These are phyloP conservation scores for Pholis gunnellus DNA, from an alignment of 2,113 vertebrate genomes.

Conservation along the genomic window DNA sequence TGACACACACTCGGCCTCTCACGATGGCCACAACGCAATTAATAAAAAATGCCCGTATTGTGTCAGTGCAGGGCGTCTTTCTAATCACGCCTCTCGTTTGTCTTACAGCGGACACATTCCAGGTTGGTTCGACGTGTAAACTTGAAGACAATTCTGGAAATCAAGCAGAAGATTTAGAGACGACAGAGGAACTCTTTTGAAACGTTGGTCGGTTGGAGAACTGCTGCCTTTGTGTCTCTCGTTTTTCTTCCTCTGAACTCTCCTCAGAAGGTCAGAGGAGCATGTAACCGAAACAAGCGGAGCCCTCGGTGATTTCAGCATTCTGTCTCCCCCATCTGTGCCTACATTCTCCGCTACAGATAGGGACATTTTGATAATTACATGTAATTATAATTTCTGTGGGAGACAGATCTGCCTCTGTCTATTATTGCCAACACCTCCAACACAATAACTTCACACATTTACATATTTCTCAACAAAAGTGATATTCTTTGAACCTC, in stretches of 20 bases:
- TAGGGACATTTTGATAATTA: slow-evolving; percentile 82
- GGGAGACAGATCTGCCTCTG: slow-evolving; percentile 82
- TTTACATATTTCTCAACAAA: slow-evolving; percentile 83
- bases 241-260: slow-evolving; percentile 59
- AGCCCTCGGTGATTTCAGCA: slow-evolving; percentile 71
- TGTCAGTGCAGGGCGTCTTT: slow-evolving; percentile 27
- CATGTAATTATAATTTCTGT: slow-evolving; percentile 83
- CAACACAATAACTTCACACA: slow-evolving; percentile 80
- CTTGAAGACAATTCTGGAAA: slow-evolving; percentile 54
- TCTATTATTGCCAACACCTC: slow-evolving; percentile 82
- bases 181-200: slow-evolving; percentile 35
- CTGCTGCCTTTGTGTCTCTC: slow-evolving; percentile 52
- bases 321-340: slow-evolving; percentile 75
- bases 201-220: slow-evolving; percentile 57
- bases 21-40: slow-evolving; percentile 38
- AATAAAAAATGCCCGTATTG: slow-evolving; percentile 4
- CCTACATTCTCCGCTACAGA: slow-evolving; percentile 79
- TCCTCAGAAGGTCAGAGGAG: slow-evolving; percentile 76
- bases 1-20: slow-evolving; percentile 31
- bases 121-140: slow-evolving; percentile 41
- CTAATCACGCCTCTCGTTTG: slow-evolving; percentile 61
- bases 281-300: slow-evolving; percentile 76
- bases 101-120: slow-evolving; percentile 65
- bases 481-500: slow-evolving; percentile 78
- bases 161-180: slow-evolving; percentile 44